Evolutionary conservation across 2,797 vertebrate species (phyloP).

Genomic region (Cyclura pinguis): DNA sequence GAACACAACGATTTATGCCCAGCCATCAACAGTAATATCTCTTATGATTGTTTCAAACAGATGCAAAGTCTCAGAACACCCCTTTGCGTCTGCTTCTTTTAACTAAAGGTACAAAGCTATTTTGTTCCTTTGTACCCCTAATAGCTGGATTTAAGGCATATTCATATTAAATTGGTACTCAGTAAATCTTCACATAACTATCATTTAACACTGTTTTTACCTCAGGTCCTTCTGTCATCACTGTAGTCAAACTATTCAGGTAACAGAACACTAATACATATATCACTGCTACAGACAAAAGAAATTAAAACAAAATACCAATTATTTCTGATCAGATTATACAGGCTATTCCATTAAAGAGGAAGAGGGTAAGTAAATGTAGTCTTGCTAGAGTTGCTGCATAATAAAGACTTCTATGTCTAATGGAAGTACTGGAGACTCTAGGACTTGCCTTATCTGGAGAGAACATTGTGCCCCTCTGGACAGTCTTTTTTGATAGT

Average conservation of each 20-base stretch:
- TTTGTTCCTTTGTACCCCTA: background rate
- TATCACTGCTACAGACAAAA: slow-evolving; percentile 32
- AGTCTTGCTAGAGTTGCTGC: background rate
- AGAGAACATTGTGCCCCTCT: slow-evolving; percentile 33
- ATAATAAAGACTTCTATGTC: background rate
- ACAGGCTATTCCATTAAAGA: slow-evolving; percentile 23
- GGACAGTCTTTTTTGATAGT: background rate
- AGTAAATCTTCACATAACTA: slow-evolving; percentile 53
- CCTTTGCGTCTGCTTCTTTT: background rate
- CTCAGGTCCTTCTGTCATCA: background rate
- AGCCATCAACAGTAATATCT: background rate
- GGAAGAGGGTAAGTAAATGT: background rate
- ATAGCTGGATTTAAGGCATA: background rate
- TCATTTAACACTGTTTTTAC: slow-evolving; percentile 39
- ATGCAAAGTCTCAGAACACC: slow-evolving; percentile 25
- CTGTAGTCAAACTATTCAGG: slow-evolving; percentile 50
- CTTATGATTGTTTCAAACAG: background rate
- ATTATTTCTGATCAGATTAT: slow-evolving; percentile 29
- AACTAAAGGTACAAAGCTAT: background rate
- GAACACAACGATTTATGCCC: slow-evolving; percentile 57
- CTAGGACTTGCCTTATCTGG: background rate
- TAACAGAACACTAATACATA: slow-evolving; percentile 59
- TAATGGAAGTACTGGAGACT: background rate
- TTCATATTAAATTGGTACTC: slow-evolving; percentile 42
- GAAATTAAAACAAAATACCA: background rate